Percentiles rank a stretch among this genome's conserved stretches.
phyloP scores from a whole-genome alignment of 2,797 vertebrate genomes.

The Coccyzus lansbergi region DNA sequence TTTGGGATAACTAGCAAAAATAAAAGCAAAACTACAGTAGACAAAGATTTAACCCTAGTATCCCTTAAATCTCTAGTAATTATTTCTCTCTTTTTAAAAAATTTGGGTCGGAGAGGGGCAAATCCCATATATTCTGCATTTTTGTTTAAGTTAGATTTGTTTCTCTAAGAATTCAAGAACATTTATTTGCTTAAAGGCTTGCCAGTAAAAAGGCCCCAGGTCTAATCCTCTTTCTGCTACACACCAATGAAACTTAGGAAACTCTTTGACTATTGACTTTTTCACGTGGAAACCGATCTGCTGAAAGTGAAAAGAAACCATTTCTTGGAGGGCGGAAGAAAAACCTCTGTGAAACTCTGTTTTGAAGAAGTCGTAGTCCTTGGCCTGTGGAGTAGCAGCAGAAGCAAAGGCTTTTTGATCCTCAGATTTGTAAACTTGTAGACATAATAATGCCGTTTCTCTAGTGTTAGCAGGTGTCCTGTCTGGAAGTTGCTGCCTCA shows the following conservation, averaged over 20 bases:
- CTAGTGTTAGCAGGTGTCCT: constrained; percentile 78
- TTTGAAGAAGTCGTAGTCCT: constrained; percentile 68
- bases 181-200: constrained; percentile 73
- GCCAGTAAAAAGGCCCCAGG: constrained; percentile 69
- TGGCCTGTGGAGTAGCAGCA: constrained; percentile 70
- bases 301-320: constrained; percentile 65
- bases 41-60: neutral
- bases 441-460: constrained; percentile 78
- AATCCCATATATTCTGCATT: constrained; percentile 44
- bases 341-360: constrained; percentile 49
- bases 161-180: constrained; percentile 61
- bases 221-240: constrained; percentile 72
- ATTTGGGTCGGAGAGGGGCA: neutral
- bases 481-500: constrained; percentile 77
- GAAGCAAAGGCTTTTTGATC: constrained; percentile 76
- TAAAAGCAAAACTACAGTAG: neutral
- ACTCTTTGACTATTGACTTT: constrained; percentile 74
- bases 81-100: neutral
- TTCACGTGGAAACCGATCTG: constrained; percentile 70
- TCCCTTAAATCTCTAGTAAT: neutral
- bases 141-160: constrained; percentile 57
- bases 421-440: constrained; percentile 78
- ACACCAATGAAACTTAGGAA: constrained; percentile 69
- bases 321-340: constrained; percentile 30
- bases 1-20: neutral